Evolutionary conservation across 2,113 vertebrate genomes (phyloP), one percentile per base, ranked within the genome.

Genomic region (Piaya cayana): DNA sequence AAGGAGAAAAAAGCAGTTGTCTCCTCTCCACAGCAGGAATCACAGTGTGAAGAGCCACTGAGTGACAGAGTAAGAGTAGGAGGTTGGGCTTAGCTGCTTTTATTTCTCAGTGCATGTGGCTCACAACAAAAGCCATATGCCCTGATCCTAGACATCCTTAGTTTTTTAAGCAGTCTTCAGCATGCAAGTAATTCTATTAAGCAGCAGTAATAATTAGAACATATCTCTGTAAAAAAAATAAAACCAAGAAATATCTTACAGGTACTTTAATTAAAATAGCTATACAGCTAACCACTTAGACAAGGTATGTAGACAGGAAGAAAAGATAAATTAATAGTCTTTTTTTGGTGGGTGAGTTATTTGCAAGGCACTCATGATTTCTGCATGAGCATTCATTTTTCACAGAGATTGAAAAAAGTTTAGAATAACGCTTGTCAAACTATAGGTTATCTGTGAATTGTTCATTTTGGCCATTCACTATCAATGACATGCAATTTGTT

Each of bases 71-170:
- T 37, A 70, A 92, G 92, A 91, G 82, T 52, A 92, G 50, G 90
- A 92, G 88, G 91, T 22, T 92, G 92, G 82, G 77, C 65, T 95
- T 69, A 10, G 32, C 81, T 85, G 76, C 83, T 49, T 96, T 89
- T 95, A 95, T 85, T 87, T 89, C 42, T 76, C 6, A 2, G 84
- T 70, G 74, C 89, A 86, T 65, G 86, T 76, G 81, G 89, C 74
- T 93, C 55, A 62, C 81, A 93, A 93, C 94, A 96, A 95, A 91
- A 77, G 58, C 93, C 89, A 80, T 80, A 91, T 95, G 95, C 70
- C 96, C 60, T 60, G 64, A 88, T 90, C 68, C 87, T 72, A 82
- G 64, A 60, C 92, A 91, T 90, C 95, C 82, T 82, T 88, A 82
- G 87, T 64, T 50, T 88, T 92, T 87, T 49, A 85, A 88, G 68